These are phyloP conservation scores for Teinopalpus imperialis DNA, from an alignment of 2,888 invertebrate genomes.

Conservation along the genomic window DNA sequence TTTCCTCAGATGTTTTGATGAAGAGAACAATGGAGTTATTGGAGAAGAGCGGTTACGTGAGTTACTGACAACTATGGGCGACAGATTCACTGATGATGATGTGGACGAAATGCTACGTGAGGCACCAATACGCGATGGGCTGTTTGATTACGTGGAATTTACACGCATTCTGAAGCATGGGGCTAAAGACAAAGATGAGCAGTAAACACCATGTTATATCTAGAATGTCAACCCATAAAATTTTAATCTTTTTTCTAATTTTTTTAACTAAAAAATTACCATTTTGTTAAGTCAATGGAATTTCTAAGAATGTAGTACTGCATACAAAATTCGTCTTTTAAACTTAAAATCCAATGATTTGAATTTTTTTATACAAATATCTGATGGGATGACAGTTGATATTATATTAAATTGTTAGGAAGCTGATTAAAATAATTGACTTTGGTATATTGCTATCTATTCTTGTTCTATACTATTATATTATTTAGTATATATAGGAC, in stretches of 20 bases:
- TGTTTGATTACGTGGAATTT: conserved; percentile 99
- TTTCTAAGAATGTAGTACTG: too few species aligned
- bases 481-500: too few species aligned
- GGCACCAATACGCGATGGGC: conserved; percentile 96
- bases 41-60: conserved; percentile 97
- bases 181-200: conserved; percentile 98
- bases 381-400: too few species aligned
- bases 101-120: conserved; percentile 99
- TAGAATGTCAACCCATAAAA: conserved; percentile 1
- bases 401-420: not conserved
- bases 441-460: not conserved
- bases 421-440: not conserved
- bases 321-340: not conserved
- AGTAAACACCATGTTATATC: conserved; percentile 69
- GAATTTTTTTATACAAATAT: too few species aligned
- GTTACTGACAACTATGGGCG: conserved; percentile 98
- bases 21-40: conserved; percentile 95
- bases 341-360: not conserved
- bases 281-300: conserved; percentile 16
- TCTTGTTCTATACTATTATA: not conserved
- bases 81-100: conserved; percentile 97
- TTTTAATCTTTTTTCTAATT: conserved; percentile 11
- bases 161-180: conserved; percentile 99
- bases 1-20: conserved; percentile 97
- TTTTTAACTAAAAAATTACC: too few species aligned